A percentile compares a stretch with the other conserved stretches of the same genome.
Conservation (phyloP, 1,140 invertebrate genomes). For the Saccostrea cuccullata region DNA sequence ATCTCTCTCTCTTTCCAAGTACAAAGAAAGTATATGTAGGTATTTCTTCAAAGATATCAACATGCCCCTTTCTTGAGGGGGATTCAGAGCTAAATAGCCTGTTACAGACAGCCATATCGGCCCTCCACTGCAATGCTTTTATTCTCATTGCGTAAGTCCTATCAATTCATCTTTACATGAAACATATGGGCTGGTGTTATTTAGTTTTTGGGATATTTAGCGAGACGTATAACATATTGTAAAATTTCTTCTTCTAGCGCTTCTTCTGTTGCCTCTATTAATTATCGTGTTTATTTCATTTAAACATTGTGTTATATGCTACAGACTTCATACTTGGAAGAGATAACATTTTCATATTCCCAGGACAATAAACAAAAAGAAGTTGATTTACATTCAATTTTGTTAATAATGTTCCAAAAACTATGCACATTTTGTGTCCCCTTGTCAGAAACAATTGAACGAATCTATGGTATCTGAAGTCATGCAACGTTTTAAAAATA, state of each 20-base stretch:
- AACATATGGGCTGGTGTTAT: neutral
- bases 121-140: neutral
- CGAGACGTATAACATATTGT: neutral
- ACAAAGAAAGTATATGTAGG: neutral
- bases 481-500: no score
- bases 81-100: neutral
- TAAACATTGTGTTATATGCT: neutral
- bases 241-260: neutral
- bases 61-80: neutral
- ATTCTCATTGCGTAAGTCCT: neutral
- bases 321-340: neutral
- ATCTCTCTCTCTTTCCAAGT: neutral
- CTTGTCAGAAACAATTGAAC: neutral
- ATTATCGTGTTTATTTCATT: neutral
- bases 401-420: neutral
- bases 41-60: neutral
- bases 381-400: neutral
- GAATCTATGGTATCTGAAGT: neutral
- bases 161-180: conserved; percentile 21
- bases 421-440: neutral
- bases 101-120: neutral
- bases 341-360: neutral
- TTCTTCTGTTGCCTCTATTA: neutral
- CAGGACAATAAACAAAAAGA: neutral
- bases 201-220: conserved; percentile 12